Percentiles rank a stretch among this genome's conserved stretches.
Conservation (phyloP, 1,140 invertebrate species). For the Pinna nobilis region DNA sequence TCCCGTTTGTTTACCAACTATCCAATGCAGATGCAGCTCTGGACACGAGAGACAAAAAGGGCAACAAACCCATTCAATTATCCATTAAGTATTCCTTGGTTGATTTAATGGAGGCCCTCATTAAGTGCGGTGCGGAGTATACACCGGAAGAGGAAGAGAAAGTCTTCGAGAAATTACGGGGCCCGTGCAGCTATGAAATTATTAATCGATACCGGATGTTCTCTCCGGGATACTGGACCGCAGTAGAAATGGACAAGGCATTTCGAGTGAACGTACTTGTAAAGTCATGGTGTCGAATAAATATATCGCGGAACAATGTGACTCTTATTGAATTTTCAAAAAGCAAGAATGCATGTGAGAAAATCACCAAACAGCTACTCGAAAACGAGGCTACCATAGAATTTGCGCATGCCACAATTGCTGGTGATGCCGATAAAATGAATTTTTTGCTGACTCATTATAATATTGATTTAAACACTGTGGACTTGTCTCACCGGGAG, state of each 20-base stretch:
- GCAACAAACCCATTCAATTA: constrained; percentile 57
- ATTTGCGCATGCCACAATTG: constrained; percentile 68
- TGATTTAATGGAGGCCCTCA: constrained; percentile 57
- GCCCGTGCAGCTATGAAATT: constrained; percentile 45
- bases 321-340: constrained; percentile 65
- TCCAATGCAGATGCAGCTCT: constrained; percentile 67
- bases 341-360: constrained; percentile 52
- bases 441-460: constrained; percentile 54
- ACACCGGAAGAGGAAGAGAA: constrained; percentile 44
- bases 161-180: constrained; percentile 36
- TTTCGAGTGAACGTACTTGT: constrained; percentile 63
- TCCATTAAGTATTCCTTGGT: constrained; percentile 56
- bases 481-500: constrained; percentile 61
- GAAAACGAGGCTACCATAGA: constrained; percentile 67
- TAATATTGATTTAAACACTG: constrained; percentile 54
- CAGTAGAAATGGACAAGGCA: constrained; percentile 59
- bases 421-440: constrained; percentile 64
- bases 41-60: constrained; percentile 49
- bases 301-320: constrained; percentile 58
- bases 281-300: constrained; percentile 69
- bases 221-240: constrained; percentile 64
- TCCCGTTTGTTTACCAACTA: constrained; percentile 69
- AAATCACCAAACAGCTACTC: constrained; percentile 58
- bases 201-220: constrained; percentile 51
- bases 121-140: constrained; percentile 61